A percentile compares a stretch with the other conserved stretches of the same genome.
These are phyloP conservation scores for Nematolebias whitei DNA, from an alignment of 2,113 vertebrate genomes.

Conservation along the genomic window DNA sequence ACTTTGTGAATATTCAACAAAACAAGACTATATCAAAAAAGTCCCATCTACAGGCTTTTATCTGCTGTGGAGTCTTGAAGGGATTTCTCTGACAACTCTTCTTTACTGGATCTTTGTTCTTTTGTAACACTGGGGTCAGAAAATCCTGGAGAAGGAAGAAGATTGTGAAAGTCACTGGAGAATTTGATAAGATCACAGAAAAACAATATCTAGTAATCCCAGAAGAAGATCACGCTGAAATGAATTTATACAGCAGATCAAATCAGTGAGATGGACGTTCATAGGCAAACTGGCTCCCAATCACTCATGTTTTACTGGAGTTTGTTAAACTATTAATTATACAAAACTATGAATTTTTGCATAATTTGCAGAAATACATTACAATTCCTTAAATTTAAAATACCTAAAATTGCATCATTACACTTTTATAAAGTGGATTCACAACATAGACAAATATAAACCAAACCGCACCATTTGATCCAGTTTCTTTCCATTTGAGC, in stretches of 20 bases:
- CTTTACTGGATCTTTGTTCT: conserved; percentile 45
- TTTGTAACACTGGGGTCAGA: conserved; percentile 53
- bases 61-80: conserved; percentile 34
- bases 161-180: conserved; percentile 50
- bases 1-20: conserved; percentile 9
- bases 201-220: conserved; percentile 40
- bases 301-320: background rate
- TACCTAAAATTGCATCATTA: background rate
- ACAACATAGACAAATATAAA: background rate
- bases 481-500: conserved; percentile 91
- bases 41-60: conserved; percentile 38
- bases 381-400: background rate
- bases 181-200: conserved; percentile 32
- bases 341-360: background rate
- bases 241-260: conserved; percentile 44
- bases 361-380: background rate
- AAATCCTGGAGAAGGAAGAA: conserved; percentile 62
- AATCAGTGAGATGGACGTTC: conserved; percentile 33
- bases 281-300: conserved; percentile 4
- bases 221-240: conserved; percentile 44
- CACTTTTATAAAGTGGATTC: background rate
- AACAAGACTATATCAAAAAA: conserved; percentile 12
- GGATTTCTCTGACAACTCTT: conserved; percentile 47
- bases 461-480: conserved; percentile 81
- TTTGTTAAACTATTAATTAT: background rate